Base-by-base conservation (phyloP, 2,888 invertebrate genomes). In the Tinea semifulvella region DNA sequence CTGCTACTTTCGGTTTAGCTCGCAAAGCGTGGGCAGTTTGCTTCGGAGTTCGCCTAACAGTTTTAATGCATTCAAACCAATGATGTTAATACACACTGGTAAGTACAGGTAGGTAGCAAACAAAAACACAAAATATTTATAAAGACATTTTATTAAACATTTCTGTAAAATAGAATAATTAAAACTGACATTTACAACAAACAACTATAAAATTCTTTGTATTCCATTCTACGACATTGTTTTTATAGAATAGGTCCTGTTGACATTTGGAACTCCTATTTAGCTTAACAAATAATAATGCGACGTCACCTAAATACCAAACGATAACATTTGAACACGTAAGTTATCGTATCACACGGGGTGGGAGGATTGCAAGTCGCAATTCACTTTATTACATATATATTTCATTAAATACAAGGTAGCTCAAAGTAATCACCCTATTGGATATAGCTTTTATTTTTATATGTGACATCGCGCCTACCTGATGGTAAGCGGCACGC, bases 71-170 rank as follows among this genome's bases (percentile, higher is more conserved):
- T n/a, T n/a, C n/a, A n/a, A n/a, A n/a, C n/a, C n/a, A n/a, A n/a
- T n/a, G n/a, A n/a, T n/a, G n/a, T n/a, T n/a, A n/a, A n/a, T n/a
- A n/a, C n/a, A n/a, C n/a, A n/a, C n/a, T n/a, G n/a, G n/a, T n/a
- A n/a, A n/a, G n/a, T n/a, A n/a, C n/a, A n/a, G n/a, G n/a, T n/a
- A n/a, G n/a, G n/a, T n/a, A n/a, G n/a, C n/a, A n/a, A n/a, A n/a
- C n/a, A 57, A 50, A 66, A 60, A 52, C 4, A 58, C 49, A 40
- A 38, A 46, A 47, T 57, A 69, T 68, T 77, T 80, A 77, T 69
- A 80, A 76, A 80, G 65, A 71, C 70, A 75, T 76, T 80, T 79
- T 80, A 77, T 77, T 80, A 77, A 80, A 80, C 79, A 77, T 72
- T 68, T 74, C 68, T 79, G 74, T 79, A 77, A 77, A 79, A 79